Percentiles rank a stretch among this genome's conserved stretches.
Conservation (phyloP, 2,797 vertebrate genomes). For the Typhlichthys eigenmanni region DNA sequence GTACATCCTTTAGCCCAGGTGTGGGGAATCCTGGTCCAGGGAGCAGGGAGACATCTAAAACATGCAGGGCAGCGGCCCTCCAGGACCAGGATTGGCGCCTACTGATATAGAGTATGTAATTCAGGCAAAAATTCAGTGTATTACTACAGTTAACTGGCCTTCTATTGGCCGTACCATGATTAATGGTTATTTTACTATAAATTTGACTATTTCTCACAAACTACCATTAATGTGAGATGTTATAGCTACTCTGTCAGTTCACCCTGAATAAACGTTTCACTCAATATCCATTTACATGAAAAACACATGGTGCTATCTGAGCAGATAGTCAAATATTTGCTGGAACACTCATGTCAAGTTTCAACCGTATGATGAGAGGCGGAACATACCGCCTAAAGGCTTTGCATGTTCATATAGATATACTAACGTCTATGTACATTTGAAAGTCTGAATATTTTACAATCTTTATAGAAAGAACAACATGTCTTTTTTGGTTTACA, state of each 20-base stretch:
- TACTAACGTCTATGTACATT: not conserved
- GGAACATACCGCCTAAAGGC: not conserved
- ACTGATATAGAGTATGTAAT: too few relatives aligned
- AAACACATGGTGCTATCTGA: not conserved
- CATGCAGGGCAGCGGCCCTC: too few relatives aligned
- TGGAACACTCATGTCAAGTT: constrained; percentile 1
- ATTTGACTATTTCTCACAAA: not conserved
- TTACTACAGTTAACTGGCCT: too few relatives aligned
- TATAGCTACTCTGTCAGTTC: not conserved
- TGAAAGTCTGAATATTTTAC: constrained; percentile 16
- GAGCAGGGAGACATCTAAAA: too few relatives aligned
- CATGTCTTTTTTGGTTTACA: constrained; percentile 36
- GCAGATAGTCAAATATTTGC: not conserved
- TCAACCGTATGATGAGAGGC: not conserved
- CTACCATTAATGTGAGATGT: not conserved
- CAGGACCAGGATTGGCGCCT: too few relatives aligned
- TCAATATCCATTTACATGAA: not conserved
- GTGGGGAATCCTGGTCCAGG: too few relatives aligned
- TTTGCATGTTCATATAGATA: not conserved
- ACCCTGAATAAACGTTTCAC: not conserved
- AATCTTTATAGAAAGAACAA: constrained; percentile 41
- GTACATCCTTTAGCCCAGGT: too few relatives aligned
- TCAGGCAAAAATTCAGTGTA: too few relatives aligned
- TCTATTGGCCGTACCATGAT: too few relatives aligned
- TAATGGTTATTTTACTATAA: too few relatives aligned